Percentiles rank a stretch among this genome's conserved stretches.
phyloP scores from a whole-genome alignment of 2,797 vertebrate genomes.

The Hoplostethus atlanticus region DNA sequence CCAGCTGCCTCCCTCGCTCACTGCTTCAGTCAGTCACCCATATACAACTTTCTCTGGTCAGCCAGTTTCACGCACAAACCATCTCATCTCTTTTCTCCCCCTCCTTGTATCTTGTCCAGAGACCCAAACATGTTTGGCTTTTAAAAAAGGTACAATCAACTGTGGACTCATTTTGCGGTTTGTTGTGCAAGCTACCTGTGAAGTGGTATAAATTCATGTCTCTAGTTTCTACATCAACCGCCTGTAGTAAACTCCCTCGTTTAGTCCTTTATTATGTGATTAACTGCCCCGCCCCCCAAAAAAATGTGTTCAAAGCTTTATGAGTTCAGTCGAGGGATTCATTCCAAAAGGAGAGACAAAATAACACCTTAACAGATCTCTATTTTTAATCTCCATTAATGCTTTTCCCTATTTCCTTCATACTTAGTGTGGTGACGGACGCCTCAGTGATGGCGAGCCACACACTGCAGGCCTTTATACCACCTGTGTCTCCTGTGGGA shows the following conservation, averaged over 20 bases:
- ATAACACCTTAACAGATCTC: not conserved
- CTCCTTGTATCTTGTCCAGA: slow-evolving; percentile 1
- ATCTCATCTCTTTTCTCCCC: slow-evolving; percentile 17
- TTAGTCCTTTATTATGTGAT: not conserved
- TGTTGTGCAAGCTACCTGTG: no score
- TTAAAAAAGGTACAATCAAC: no score
- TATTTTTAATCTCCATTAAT: no score
- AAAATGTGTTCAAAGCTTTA: not conserved
- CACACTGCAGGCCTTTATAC: slow-evolving; percentile 30
- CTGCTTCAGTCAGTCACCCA: slow-evolving; percentile 48
- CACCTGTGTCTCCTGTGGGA: slow-evolving; percentile 29
- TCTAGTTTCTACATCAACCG: no score
- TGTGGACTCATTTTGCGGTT: no score
- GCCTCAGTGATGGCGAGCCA: slow-evolving; percentile 3
- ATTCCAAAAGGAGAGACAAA: not conserved
- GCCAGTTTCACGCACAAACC: slow-evolving; percentile 37
- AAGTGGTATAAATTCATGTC: no score
- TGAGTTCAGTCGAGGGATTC: not conserved
- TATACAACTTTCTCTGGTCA: slow-evolving; percentile 51
- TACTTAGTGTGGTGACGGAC: not conserved
- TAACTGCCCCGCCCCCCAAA: not conserved
- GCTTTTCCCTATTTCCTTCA: not conserved
- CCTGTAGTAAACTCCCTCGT: not conserved
- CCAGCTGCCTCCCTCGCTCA: slow-evolving; percentile 65
- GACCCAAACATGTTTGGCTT: not conserved